These are phyloP conservation scores for Candidula unifasciata DNA, from an alignment of 2,888 invertebrate genomes.

Conservation along the genomic window DNA sequence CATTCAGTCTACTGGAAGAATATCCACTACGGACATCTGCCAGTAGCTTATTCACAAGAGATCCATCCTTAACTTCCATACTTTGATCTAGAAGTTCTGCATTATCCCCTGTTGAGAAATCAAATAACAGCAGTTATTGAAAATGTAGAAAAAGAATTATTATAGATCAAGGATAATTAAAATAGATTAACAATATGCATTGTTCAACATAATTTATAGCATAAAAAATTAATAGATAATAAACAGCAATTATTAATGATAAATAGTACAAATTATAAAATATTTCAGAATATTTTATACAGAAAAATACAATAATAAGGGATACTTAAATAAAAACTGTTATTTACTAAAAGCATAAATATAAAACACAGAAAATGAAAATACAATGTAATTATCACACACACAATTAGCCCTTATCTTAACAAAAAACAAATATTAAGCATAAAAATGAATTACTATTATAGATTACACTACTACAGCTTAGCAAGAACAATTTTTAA, in stretches of 20 bases:
- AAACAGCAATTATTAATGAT: too few relatives aligned
- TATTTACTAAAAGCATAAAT: not conserved
- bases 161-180: too few relatives aligned
- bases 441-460: not conserved
- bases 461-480: not conserved
- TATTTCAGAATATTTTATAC: too few relatives aligned
- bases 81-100: constrained; percentile 55
- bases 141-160: too few relatives aligned
- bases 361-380: not conserved
- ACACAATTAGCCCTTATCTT: too few relatives aligned
- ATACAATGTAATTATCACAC: not conserved
- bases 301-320: not conserved
- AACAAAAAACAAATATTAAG: not conserved
- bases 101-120: constrained; percentile 52
- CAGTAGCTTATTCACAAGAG: constrained; percentile 73
- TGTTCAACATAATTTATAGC: too few relatives aligned
- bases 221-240: too few relatives aligned
- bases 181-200: too few relatives aligned
- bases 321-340: not conserved
- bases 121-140: not conserved
- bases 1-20: constrained; percentile 64
- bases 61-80: constrained; percentile 58
- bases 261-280: too few relatives aligned
- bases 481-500: too few relatives aligned
- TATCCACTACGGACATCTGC: constrained; percentile 75